Evolutionary conservation across 1,140 invertebrate species (phyloP), one percentile per base, ranked within the genome.

Genomic region (Luehdorfia chinensis): DNA sequence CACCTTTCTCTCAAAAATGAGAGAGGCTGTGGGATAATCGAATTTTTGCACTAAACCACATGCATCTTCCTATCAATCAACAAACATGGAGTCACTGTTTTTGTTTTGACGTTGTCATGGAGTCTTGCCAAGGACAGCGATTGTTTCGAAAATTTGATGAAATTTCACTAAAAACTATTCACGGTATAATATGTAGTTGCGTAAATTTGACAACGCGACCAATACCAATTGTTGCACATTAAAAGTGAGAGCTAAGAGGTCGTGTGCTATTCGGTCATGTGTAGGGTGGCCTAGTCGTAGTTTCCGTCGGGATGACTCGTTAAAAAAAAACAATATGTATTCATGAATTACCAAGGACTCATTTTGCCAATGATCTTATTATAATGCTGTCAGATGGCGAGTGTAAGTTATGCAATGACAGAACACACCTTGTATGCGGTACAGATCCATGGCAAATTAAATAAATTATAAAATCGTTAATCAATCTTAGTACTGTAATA

Each of bases 171-270:
- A 43, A 59, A 54, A 8, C 45, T 36, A 46, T 59, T 55, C 30
- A 51, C 41, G 39, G 3, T 30, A 28, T 28, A 28, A 43, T 25
- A 39, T 7, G 8, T 4, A 13, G 39, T 43, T 43, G 39, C 39
- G 25, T 43, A 43, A 43, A 43, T 41, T 41, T 15, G 25, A 18
- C 39, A 43, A 30, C 25, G 23, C 39, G 23, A 30, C 39, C 25
- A 25, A 16, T 28, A 13, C 39, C 36, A 43, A 43, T 43, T 43
- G 39, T 43, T 39, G 19, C 48, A 56, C 36, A 33, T 57, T 55
- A 59, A 74, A 75, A 73, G 66, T 66, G 69, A 68, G 64, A 75
- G 72, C 51, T 66, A 54, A 47, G 62, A 56, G 63, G 66, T 52
- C 64, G 39, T 46, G 50, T 52, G 46, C 16, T 25, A 43, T 43